Base-by-base conservation (phyloP, 1,140 invertebrate species). In the Diprion similis region DNA sequence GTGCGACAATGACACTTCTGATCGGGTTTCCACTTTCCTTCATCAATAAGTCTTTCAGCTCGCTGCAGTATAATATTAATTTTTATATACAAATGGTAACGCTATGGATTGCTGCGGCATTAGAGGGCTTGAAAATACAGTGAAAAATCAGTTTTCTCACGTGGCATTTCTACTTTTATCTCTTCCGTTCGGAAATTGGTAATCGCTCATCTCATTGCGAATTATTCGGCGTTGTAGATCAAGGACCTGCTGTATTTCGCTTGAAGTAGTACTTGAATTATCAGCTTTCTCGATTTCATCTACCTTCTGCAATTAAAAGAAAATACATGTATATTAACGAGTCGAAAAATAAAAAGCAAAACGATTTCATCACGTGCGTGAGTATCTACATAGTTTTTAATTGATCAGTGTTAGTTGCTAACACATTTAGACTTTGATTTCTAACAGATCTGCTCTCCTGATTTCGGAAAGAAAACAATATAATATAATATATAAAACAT, bases 1-100 rank as follows among this genome's bases (percentile, higher is more conserved):
- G 95, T 1, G 94, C 95, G 19, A 96, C 84, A 76, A 96, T 93
- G n/a, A 96, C 82, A 81, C 91, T 94, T 76, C 93, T 89, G 65
- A 95, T 78, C 8, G 95, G 95, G 73, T 88, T 88, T 15, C 94
- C 94, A 9, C 90, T 91, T 37, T 89, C 88, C 76, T 92, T 92
- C 70, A 92, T 89, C 0, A 93, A 89, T 77, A 95, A 89, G 78
- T 94, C 91, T 65, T 91, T 84, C 17, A 95, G 82, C 19, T 88
- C 89, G 68, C 89, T 90, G 69, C 1, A 73, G 11, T 70, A 64
- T 15, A 13, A 69, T 75, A 76, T 46, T 47, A 47, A 19, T 19
- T 71, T 37, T 37, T 0, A 71, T 70, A 15, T 24, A 9, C 68
- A 17, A 37, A 69, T 9, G n/a, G 66, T 75, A 65, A 66, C 46